phyloP scores from a whole-genome alignment of 2,797 vertebrate species.

The Chromobotia macracanthus region DNA sequence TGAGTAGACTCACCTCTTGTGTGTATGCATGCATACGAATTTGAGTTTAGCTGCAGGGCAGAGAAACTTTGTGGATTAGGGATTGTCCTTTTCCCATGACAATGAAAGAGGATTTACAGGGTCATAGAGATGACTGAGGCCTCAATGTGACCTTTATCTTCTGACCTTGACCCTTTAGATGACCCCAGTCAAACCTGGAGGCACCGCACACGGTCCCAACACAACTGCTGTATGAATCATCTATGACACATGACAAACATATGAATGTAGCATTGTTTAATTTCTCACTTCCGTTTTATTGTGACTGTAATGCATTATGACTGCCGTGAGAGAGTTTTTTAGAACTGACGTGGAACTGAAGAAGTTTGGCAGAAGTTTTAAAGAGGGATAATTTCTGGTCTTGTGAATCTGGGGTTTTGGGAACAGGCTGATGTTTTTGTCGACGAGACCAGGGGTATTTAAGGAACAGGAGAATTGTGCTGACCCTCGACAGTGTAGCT shows the following conservation, averaged over 20 bases:
- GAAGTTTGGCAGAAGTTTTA: conserved; percentile 13
- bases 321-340: conserved; percentile 14
- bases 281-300: conserved; percentile 6
- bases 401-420: conserved; percentile 19
- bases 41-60: conserved; percentile 24
- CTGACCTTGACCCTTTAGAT: conserved; percentile 20
- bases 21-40: background rate
- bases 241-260: background rate
- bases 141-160: background rate
- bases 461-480: conserved; percentile 4
- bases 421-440: conserved; percentile 13
- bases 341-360: conserved; percentile 13
- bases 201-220: background rate
- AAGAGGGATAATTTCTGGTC: conserved; percentile 5
- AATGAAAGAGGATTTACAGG: conserved; percentile 1
- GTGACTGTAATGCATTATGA: conserved; percentile 23
- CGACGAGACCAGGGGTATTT: background rate
- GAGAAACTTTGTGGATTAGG: conserved; percentile 4
- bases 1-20: background rate
- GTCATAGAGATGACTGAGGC: conserved; percentile 36
- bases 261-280: conserved; percentile 12
- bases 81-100: conserved; percentile 23
- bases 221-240: conserved; percentile 26
- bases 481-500: conserved; percentile 26
- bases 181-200: conserved; percentile 4